phyloP scores from a whole-genome alignment of 2,888 invertebrate species.

The Lepidonotus clava region DNA sequence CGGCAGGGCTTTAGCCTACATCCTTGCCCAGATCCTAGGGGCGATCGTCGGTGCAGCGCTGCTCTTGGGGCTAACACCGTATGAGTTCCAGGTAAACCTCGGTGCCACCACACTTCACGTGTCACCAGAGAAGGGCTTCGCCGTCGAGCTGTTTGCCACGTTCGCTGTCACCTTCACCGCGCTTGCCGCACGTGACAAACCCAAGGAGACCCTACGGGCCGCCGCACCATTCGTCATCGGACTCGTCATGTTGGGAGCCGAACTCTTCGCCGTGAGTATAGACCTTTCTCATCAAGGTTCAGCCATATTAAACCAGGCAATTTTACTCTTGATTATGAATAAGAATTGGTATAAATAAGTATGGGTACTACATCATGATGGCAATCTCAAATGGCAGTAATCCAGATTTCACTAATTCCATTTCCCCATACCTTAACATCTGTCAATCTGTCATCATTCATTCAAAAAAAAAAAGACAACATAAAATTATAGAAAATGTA shows the following conservation, averaged over 20 bases:
- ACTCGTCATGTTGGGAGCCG: conserved; percentile 46
- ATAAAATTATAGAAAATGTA: too few relatives aligned
- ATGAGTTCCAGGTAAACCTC: conserved; percentile 53
- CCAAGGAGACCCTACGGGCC: conserved; percentile 39
- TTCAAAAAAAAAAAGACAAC: too few relatives aligned
- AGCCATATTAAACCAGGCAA: too few relatives aligned
- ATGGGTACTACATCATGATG: too few relatives aligned
- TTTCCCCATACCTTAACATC: too few relatives aligned
- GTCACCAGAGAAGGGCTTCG: conserved; percentile 62
- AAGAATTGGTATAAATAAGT: too few relatives aligned
- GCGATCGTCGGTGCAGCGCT: conserved; percentile 83
- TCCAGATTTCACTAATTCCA: too few relatives aligned
- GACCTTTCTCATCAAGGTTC: too few relatives aligned
- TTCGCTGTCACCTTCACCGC: conserved; percentile 63
- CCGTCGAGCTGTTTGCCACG: conserved; percentile 63
- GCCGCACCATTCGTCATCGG: conserved; percentile 53
- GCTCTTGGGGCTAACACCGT: conserved; percentile 62
- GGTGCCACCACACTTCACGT: conserved; percentile 61
- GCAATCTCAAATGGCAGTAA: too few relatives aligned
- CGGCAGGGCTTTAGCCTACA: conserved; percentile 88
- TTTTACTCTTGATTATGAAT: too few relatives aligned
- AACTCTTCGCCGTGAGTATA: conserved; percentile 53
- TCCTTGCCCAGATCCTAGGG: conserved; percentile 90
- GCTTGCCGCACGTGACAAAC: conserved; percentile 57
- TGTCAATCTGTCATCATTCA: too few relatives aligned